These are phyloP conservation scores for Pocillopora damicornis DNA, from an alignment of 64 coral and sea anemone species.

Conservation along the genomic window DNA sequence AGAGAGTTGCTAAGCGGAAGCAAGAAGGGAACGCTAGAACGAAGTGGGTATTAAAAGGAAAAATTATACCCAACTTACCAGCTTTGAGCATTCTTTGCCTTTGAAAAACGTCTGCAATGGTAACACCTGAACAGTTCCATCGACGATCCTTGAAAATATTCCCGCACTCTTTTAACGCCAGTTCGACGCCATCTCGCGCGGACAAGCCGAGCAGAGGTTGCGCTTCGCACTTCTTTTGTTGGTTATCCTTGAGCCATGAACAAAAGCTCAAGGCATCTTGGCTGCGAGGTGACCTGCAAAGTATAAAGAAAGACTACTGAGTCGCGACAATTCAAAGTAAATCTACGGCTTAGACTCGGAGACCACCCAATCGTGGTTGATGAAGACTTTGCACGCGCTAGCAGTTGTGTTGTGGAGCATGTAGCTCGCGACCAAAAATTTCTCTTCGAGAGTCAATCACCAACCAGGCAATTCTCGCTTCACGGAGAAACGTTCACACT, in stretches of 20 bases:
- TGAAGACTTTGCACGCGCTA: not conserved
- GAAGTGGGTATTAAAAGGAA: not conserved
- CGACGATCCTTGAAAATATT: constrained; percentile 68
- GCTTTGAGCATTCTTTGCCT: constrained; percentile 61
- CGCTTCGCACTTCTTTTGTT: constrained; percentile 48
- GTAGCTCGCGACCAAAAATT: not conserved
- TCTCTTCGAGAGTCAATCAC: not conserved
- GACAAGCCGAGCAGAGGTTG: constrained; percentile 32
- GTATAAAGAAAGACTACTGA: constrained; percentile 10
- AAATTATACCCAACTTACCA: constrained; percentile 42
- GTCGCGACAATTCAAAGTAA: not conserved
- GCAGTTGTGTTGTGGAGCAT: not conserved
- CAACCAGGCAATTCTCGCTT: constrained; percentile 15
- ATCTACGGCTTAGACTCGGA: not conserved
- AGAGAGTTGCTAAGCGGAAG: constrained; percentile 10
- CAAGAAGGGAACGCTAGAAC: not conserved
- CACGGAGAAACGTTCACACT: constrained; percentile 7
- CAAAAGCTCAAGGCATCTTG: constrained; percentile 66
- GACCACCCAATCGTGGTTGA: not conserved
- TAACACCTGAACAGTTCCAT: constrained; percentile 88
- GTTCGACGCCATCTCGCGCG: constrained; percentile 67
- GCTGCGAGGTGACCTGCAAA: constrained; percentile 48
- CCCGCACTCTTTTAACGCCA: constrained; percentile 68
- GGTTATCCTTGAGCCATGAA: constrained; percentile 63
- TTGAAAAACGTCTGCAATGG: constrained; percentile 74